phyloP scores from a whole-genome alignment of 2,888 invertebrate species.

The Bugula neritina region DNA sequence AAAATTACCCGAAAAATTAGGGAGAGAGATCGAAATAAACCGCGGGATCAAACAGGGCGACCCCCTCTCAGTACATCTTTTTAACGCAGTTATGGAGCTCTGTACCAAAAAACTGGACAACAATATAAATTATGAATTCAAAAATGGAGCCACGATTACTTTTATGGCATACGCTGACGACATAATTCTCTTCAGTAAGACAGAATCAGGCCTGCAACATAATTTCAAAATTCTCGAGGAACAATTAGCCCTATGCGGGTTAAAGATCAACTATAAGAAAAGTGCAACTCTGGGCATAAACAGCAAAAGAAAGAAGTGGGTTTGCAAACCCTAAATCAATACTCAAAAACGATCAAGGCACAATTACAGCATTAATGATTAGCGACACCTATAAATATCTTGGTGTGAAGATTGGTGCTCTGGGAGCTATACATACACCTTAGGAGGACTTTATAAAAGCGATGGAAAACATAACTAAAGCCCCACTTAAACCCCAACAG shows the following conservation, averaged over 20 bases:
- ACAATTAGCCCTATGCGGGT: neutral
- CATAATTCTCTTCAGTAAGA: neutral
- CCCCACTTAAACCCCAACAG: conserved; percentile 12
- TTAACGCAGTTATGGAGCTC: conserved; percentile 13
- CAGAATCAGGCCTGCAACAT: neutral
- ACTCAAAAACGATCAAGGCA: neutral
- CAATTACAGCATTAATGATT: neutral
- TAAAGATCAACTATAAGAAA: neutral
- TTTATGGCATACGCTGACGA: conserved; percentile 14
- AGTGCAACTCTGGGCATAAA: neutral
- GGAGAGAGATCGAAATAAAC: neutral
- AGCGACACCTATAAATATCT: neutral
- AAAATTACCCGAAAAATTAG: neutral
- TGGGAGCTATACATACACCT: neutral
- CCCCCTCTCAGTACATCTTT: conserved; percentile 18
- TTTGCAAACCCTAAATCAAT: neutral
- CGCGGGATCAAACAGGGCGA: conserved; percentile 19
- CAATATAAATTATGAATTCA: neutral
- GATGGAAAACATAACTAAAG: conserved; percentile 1
- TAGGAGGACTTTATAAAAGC: neutral
- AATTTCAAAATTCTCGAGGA: neutral
- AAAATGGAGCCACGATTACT: neutral
- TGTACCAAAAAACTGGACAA: conserved; percentile 1
- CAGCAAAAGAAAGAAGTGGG: conserved; percentile 9
- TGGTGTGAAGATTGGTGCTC: neutral